Conservation (phyloP, 2,797 vertebrate species). For the Aplochiton taeniatus region DNA sequence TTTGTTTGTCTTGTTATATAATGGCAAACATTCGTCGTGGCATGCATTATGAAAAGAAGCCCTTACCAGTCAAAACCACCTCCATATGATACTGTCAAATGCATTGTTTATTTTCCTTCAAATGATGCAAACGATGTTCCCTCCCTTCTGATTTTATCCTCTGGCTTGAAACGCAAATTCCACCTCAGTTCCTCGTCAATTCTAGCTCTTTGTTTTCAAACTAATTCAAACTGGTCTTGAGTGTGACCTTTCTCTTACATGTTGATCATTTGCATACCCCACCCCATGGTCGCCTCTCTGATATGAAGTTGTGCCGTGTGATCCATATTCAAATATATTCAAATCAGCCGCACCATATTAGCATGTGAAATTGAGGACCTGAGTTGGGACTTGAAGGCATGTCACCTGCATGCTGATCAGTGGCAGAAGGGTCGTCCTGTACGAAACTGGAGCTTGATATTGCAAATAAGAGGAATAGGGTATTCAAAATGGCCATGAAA, state of each 20-base stretch:
- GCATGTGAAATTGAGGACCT: slow-evolving; percentile 77
- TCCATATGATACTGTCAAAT: slow-evolving; percentile 25
- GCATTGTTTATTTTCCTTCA: slow-evolving; percentile 54
- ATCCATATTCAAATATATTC: slow-evolving; percentile 83
- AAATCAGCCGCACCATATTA: slow-evolving; percentile 75
- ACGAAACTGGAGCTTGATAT: slow-evolving; percentile 59
- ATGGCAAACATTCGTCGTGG: slow-evolving; percentile 3
- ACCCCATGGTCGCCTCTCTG: slow-evolving; percentile 54
- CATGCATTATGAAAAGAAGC: slow-evolving; percentile 19
- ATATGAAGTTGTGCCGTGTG: slow-evolving; percentile 72
- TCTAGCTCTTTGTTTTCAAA: slow-evolving; percentile 59
- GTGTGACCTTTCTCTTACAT: slow-evolving; percentile 71
- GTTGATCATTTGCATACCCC: slow-evolving; percentile 70
- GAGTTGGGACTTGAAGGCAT: slow-evolving; percentile 69
- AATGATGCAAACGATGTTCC: slow-evolving; percentile 56
- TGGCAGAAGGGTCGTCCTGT: slow-evolving; percentile 57
- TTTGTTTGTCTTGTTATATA: too few species aligned
- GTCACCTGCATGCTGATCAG: slow-evolving; percentile 77
- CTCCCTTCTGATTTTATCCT: slow-evolving; percentile 57
- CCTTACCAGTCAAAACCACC: background rate
- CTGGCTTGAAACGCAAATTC: slow-evolving; percentile 52
- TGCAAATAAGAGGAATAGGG: slow-evolving; percentile 62
- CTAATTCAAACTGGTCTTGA: slow-evolving; percentile 62
- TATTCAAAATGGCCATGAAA: slow-evolving; percentile 64
- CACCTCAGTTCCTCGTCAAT: slow-evolving; percentile 66